Base-by-base conservation (phyloP, 2,797 vertebrate species). In the Myotis planiceps region DNA sequence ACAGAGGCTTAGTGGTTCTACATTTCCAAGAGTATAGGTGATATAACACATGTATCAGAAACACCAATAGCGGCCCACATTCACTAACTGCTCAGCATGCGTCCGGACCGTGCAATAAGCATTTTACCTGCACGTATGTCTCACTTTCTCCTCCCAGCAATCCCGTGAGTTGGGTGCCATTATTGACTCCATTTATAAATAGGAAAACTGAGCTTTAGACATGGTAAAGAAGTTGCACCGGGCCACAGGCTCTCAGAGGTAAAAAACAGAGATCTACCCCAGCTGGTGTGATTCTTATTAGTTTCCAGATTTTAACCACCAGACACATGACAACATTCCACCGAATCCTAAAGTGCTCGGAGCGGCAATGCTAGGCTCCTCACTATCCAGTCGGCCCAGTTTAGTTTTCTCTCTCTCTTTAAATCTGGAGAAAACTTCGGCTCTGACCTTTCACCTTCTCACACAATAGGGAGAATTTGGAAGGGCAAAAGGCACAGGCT, bases 101-200 rank as follows among this genome's bases (percentile, higher is more conserved):
- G 0, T 23, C 34, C 18, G 9, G 18, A 47, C 4, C n/a, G 0
- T 47, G 75, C 65, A n/a, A n/a, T 9, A 1, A 45, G 37, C 23
- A 12, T 32, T 51, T 45, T 10, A 32, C 34, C 58, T 3, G 1
- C 16, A 2, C 0, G 0, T 8, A 14, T 47, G 29, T 83, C 81
- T 74, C 75, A 6, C 51, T 72, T 51, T 58, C 21, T 32, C 49
- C 45, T 47, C 45, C 42, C 9, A 14, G 6, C 25, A 10, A 13
- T 10, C 15, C 23, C 5, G 3, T 66, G 42, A 79, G 9, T 14
- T 45, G 25, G 66, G 0, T 45, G 21, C 12, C 25, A 58, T n/a
- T 19, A 42, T 2, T 15, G 34, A 49, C 58, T 76, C 5, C 27
- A 21, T 32, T 82, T 60, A 63, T 2, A 60, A 42, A 37, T 39